Conservation (phyloP, 1,140 invertebrate species). For the Phenacoccus solenopsis region DNA sequence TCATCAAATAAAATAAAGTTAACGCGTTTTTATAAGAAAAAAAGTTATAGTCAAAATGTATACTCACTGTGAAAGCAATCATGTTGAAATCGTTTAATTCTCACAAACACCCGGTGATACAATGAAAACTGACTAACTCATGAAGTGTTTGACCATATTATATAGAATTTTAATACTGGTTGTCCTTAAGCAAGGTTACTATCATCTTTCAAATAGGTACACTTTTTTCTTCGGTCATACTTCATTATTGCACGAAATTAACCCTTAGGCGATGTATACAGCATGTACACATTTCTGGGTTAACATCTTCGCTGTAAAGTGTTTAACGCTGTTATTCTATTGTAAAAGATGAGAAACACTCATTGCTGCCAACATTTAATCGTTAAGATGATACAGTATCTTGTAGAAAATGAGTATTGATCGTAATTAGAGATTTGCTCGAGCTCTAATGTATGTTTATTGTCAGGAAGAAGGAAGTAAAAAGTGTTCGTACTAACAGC, state of each 20-base stretch:
- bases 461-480: too few relatives aligned
- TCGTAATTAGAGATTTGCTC: too few relatives aligned
- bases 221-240: constrained; percentile 12
- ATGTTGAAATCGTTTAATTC: constrained; percentile 5
- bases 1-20: not conserved
- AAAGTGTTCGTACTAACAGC: too few relatives aligned
- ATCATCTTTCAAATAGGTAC: not conserved
- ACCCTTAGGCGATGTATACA: constrained; percentile 5
- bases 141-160: not conserved
- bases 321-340: too few relatives aligned
- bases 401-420: too few relatives aligned
- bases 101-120: not conserved
- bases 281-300: not conserved
- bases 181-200: constrained; percentile 13
- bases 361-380: too few relatives aligned
- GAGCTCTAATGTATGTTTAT: too few relatives aligned
- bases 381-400: too few relatives aligned
- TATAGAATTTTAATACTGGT: not conserved
- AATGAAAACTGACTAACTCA: not conserved
- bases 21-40: too few relatives aligned
- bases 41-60: not conserved
- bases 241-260: constrained; percentile 8
- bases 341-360: too few relatives aligned
- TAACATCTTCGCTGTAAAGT: not conserved
- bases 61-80: constrained; percentile 2